Evolutionary conservation across 2,888 invertebrate genomes (phyloP).

Genomic region (Lysandra coridon): DNA sequence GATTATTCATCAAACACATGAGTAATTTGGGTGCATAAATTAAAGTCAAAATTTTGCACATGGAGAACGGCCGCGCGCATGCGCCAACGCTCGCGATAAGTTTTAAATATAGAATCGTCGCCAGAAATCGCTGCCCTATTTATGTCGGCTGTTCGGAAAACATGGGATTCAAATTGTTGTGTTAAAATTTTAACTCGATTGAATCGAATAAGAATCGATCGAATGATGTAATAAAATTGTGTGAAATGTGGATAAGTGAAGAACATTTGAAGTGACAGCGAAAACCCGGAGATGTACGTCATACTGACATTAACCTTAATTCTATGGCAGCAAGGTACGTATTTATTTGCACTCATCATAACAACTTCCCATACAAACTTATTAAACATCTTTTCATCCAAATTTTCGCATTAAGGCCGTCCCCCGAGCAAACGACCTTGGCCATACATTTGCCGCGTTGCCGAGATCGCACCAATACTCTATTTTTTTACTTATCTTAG

Average conservation of each 20-base stretch:
- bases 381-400: neutral
- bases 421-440: too few relatives aligned
- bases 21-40: slow-evolving; percentile 36
- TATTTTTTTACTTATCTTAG: too few relatives aligned
- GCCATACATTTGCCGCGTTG: too few relatives aligned
- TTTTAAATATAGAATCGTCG: slow-evolving; percentile 74
- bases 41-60: slow-evolving; percentile 21
- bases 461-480: too few relatives aligned
- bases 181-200: neutral
- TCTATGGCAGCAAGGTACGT: slow-evolving; percentile 59
- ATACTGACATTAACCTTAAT: slow-evolving; percentile 53
- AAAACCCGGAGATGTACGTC: slow-evolving; percentile 50
- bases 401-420: neutral
- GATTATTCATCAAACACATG: neutral
- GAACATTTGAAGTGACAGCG: slow-evolving; percentile 39
- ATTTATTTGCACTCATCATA: slow-evolving; percentile 35
- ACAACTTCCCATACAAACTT: neutral
- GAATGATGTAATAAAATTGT: slow-evolving; percentile 31
- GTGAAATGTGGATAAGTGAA: slow-evolving; percentile 48
- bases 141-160: slow-evolving; percentile 54
- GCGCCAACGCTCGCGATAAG: slow-evolving; percentile 62
- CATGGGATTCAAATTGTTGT: neutral
- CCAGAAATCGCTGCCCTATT: slow-evolving; percentile 62
- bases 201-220: neutral
- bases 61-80: slow-evolving; percentile 54